Evolutionary conservation across 1,140 invertebrate genomes (phyloP).

Genomic region (Drosophila truncata): DNA sequence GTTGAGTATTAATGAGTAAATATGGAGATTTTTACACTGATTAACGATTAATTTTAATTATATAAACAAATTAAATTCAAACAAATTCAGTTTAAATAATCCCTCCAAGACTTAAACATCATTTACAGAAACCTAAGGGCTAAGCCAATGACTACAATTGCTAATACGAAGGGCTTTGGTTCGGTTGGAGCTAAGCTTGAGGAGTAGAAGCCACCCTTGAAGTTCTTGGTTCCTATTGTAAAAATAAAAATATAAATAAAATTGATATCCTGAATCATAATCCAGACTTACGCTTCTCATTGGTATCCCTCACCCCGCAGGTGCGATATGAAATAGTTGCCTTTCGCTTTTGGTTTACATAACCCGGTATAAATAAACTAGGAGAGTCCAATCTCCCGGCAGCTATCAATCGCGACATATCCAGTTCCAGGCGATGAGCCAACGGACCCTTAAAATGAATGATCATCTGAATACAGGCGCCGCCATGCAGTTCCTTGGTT

Average conservation of each 20-base stretch:
- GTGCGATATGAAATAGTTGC: constrained; percentile 89
- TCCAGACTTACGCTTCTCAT: constrained; percentile 87
- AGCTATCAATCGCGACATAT: constrained; percentile 90
- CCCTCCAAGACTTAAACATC: not conserved
- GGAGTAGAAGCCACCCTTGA: constrained; percentile 60
- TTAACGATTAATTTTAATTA: not conserved
- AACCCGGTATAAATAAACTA: constrained; percentile 92
- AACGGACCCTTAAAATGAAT: constrained; percentile 94
- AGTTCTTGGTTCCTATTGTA: constrained; percentile 61
- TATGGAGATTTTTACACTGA: not conserved
- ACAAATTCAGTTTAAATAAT: not conserved
- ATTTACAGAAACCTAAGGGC: constrained; percentile 44
- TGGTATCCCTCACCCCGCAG: constrained; percentile 90
- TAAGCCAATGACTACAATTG: constrained; percentile 58
- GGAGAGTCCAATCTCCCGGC: constrained; percentile 90
- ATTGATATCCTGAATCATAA: not conserved
- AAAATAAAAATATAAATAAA: not conserved
- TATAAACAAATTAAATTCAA: not conserved
- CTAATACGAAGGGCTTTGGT: constrained; percentile 65
- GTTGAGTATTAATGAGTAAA: constrained; percentile 20
- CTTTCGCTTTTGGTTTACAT: constrained; percentile 90
- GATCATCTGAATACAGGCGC: constrained; percentile 94
- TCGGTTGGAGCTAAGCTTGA: constrained; percentile 44
- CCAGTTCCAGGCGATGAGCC: constrained; percentile 90
- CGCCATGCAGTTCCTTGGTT: constrained; percentile 91